These are phyloP conservation scores for Helleia helle DNA, from an alignment of 2,888 invertebrate genomes.

Conservation along the genomic window DNA sequence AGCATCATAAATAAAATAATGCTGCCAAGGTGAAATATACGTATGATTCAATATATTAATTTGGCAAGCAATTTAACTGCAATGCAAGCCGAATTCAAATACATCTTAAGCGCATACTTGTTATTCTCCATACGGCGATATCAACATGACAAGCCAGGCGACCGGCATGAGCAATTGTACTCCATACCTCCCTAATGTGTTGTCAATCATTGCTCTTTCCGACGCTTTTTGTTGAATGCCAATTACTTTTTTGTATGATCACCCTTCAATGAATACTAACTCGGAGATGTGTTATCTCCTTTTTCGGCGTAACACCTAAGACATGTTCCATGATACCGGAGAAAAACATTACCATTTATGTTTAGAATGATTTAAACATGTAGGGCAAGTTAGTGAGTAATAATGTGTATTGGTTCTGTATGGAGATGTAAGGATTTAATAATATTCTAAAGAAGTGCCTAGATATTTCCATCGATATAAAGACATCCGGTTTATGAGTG, in stretches of 20 bases:
- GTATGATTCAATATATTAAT: too few relatives aligned
- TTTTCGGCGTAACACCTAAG: slow-evolving; percentile 16
- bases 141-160: slow-evolving; percentile 43
- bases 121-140: slow-evolving; percentile 39
- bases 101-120: slow-evolving; percentile 25
- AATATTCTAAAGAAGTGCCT: too few relatives aligned
- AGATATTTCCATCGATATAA: too few relatives aligned
- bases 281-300: slow-evolving; percentile 42
- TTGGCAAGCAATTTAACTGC: not conserved
- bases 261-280: slow-evolving; percentile 44
- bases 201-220: slow-evolving; percentile 59
- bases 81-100: slow-evolving; percentile 14
- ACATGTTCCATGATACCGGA: slow-evolving; percentile 1
- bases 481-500: too few relatives aligned
- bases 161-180: slow-evolving; percentile 42
- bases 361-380: not conserved
- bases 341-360: not conserved
- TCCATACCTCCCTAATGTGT: slow-evolving; percentile 52
- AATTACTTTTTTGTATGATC: slow-evolving; percentile 45
- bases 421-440: not conserved
- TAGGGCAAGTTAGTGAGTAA: not conserved
- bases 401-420: too few relatives aligned
- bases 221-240: slow-evolving; percentile 36
- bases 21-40: too few relatives aligned
- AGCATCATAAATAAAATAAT: too few relatives aligned